Evolutionary conservation across 2,113 vertebrate genomes (phyloP).

Genomic region (Cygnus atratus): DNA sequence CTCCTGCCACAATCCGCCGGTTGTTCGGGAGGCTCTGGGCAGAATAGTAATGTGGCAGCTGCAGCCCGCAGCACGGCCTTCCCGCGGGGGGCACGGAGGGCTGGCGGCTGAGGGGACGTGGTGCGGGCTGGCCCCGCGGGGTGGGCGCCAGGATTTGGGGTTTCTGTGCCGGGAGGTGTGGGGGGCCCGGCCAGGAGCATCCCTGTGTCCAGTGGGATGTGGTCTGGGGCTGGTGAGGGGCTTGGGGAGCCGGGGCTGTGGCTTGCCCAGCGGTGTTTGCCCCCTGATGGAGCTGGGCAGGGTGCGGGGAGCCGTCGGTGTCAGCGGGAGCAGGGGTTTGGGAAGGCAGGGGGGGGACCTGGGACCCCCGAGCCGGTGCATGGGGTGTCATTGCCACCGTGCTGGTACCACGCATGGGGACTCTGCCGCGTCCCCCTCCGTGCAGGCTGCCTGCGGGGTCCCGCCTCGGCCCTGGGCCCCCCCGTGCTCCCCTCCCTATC

Average conservation of each 20-base stretch:
- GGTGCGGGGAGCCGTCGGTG: neutral
- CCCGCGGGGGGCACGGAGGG: neutral
- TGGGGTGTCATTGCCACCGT: neutral
- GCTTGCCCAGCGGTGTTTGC: neutral
- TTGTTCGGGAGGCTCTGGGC: conserved; percentile 47
- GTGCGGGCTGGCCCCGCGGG: accelerated
- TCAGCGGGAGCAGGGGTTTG: accelerated
- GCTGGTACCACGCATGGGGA: neutral
- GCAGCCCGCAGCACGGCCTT: neutral
- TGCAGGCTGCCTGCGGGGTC: neutral
- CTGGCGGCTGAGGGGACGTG: neutral
- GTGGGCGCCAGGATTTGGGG: accelerated
- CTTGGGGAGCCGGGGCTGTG: neutral
- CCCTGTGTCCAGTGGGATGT: accelerated
- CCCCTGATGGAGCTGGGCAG: accelerated
- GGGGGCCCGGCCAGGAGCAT: accelerated
- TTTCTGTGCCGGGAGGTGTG: neutral
- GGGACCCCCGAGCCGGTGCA: neutral
- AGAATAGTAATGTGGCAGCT: conserved; percentile 64
- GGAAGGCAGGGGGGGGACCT: too few species aligned
- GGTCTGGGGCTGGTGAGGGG: neutral
- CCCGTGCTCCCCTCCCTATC: neutral
- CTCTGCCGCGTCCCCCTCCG: accelerated
- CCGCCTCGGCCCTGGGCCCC: neutral
- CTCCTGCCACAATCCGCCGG: conserved; percentile 16